phyloP scores from a whole-genome alignment of 2,888 invertebrate species.

The Microdon myrmicae region DNA sequence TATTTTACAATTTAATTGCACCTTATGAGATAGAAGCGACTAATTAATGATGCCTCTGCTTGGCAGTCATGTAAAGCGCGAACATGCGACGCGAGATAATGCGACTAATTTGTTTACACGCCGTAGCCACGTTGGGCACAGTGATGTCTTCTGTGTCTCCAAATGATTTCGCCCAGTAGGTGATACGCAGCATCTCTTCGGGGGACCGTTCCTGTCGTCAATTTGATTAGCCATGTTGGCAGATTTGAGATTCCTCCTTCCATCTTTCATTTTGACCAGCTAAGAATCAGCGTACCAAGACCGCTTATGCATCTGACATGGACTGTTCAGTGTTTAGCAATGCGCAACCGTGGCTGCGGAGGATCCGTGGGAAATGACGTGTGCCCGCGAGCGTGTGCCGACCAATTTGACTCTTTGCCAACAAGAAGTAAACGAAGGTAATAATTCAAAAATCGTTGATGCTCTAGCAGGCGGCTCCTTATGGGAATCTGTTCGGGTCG shows the following conservation, averaged over 20 bases:
- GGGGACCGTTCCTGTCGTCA: conserved; percentile 46
- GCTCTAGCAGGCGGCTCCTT: conserved; percentile 59
- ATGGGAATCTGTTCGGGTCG: conserved; percentile 63
- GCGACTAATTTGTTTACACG: conserved; percentile 48
- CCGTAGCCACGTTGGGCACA: conserved; percentile 4
- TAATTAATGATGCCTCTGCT: conserved; percentile 39
- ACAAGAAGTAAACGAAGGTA: conserved; percentile 68
- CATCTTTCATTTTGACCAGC: conserved; percentile 8
- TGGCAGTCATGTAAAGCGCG: conserved; percentile 35
- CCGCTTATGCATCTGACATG: conserved; percentile 42
- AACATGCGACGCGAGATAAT: conserved; percentile 45
- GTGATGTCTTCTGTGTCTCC: conserved; percentile 30
- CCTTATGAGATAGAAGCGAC: conserved; percentile 14
- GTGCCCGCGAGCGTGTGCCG: conserved; percentile 74
- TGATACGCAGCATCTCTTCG: conserved; percentile 42
- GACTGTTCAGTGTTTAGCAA: conserved; percentile 48
- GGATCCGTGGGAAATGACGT: conserved; percentile 71
- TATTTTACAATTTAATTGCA: conserved; percentile 39
- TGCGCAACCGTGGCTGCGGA: conserved; percentile 41
- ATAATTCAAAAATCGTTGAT: conserved; percentile 64
- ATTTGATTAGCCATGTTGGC: conserved; percentile 48
- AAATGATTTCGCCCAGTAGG: conserved; percentile 44
- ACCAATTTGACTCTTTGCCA: conserved; percentile 68
- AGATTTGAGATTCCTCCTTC: conserved; percentile 27
- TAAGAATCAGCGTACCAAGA: conserved; percentile 8